Percentiles rank a stretch among this genome's conserved stretches.
These are phyloP conservation scores for Venusia cambrica DNA, from an alignment of 2,888 invertebrate genomes.

Conservation along the genomic window DNA sequence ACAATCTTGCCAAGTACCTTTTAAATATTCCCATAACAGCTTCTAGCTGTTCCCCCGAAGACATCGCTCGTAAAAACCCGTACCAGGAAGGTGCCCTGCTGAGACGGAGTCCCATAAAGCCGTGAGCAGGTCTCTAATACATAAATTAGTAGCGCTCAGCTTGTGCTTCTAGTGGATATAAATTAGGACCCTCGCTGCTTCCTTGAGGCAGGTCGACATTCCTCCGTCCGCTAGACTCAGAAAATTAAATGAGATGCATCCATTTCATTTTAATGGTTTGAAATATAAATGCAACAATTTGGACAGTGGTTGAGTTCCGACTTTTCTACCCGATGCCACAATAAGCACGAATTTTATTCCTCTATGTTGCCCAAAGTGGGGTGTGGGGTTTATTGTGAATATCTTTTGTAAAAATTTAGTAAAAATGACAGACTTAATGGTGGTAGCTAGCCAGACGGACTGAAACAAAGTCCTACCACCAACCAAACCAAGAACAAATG, in stretches of 20 bases:
- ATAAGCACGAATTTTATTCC: too few relatives aligned
- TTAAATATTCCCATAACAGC: background rate
- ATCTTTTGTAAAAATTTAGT: too few relatives aligned
- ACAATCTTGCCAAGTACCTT: background rate
- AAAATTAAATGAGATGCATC: background rate
- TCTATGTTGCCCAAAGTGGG: too few relatives aligned
- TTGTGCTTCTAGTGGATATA: conserved; percentile 22
- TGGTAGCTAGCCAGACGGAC: too few relatives aligned
- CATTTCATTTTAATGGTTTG: too few relatives aligned
- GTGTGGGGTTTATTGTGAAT: too few relatives aligned
- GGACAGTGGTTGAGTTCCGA: too few relatives aligned
- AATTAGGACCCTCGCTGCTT: conserved; percentile 20
- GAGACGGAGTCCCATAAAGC: conserved; percentile 19
- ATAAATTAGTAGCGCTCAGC: conserved; percentile 28
- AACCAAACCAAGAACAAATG: too few relatives aligned
- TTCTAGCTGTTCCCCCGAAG: conserved; percentile 4
- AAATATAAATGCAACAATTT: too few relatives aligned
- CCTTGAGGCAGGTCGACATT: conserved; percentile 28
- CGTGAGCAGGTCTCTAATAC: conserved; percentile 23
- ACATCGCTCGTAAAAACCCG: conserved; percentile 21
- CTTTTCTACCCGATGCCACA: too few relatives aligned
- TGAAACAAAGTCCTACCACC: too few relatives aligned
- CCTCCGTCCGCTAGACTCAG: conserved; percentile 7
- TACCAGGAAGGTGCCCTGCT: conserved; percentile 23
- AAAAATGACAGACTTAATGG: too few relatives aligned